Percentiles rank a stretch among this genome's conserved stretches.
These are phyloP conservation scores for Elegia similella DNA, from an alignment of 2,888 invertebrate species.

Conservation along the genomic window DNA sequence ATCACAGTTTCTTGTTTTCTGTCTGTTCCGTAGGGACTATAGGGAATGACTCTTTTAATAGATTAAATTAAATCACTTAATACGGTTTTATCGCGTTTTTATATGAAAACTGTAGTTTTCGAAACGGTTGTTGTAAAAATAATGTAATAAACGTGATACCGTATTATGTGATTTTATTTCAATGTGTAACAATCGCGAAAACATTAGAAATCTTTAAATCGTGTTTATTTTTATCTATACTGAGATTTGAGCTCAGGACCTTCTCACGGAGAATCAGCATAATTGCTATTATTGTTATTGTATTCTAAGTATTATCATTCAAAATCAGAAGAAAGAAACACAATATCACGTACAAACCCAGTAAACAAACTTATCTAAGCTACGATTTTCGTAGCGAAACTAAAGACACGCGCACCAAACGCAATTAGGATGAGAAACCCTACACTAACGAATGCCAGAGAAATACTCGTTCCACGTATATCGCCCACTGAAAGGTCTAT, in stretches of 20 bases:
- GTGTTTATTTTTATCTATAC: background rate
- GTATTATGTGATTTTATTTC: no score
- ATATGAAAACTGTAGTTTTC: no score
- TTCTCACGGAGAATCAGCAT: no score
- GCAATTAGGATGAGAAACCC: slow-evolving; percentile 6
- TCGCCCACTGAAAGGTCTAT: background rate
- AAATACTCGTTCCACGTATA: background rate
- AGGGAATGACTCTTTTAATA: no score
- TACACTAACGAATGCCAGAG: background rate
- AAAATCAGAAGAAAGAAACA: no score
- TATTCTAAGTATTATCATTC: no score
- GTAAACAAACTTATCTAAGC: background rate
- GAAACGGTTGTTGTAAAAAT: no score
- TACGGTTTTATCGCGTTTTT: background rate
- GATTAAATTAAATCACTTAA: no score
- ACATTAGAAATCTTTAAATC: background rate
- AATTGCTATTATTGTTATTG: no score
- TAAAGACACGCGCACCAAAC: background rate
- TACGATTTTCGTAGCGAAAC: background rate
- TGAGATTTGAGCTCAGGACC: background rate
- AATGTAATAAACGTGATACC: no score
- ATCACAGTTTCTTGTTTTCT: background rate
- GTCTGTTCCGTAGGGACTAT: background rate
- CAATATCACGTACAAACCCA: background rate
- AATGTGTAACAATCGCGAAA: no score